Conservation (phyloP, 2,888 invertebrate genomes). For the Aporophyla nigra region DNA sequence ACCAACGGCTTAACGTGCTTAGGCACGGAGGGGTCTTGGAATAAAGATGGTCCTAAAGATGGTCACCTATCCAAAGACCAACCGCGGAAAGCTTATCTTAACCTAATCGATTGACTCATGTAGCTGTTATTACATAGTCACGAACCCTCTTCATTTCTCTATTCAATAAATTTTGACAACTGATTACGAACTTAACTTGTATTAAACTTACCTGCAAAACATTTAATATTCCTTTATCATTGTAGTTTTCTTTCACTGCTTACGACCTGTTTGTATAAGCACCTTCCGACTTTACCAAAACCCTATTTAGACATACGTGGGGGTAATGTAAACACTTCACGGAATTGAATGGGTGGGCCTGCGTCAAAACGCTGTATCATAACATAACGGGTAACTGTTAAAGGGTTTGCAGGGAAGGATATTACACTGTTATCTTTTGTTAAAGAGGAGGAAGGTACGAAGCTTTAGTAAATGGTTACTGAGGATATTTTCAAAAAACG, state of each 20-base stretch:
- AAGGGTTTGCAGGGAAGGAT: slow-evolving; percentile 54
- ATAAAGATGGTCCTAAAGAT: no score
- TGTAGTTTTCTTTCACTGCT: not conserved
- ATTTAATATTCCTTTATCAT: not conserved
- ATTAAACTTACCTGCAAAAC: not conserved
- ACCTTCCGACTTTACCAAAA: slow-evolving; percentile 20
- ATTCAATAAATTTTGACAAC: no score
- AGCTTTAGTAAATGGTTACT: not conserved
- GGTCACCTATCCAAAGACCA: no score
- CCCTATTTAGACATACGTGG: slow-evolving; percentile 52
- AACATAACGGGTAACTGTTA: slow-evolving; percentile 68
- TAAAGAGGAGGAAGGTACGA: not conserved
- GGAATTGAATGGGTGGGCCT: slow-evolving; percentile 68
- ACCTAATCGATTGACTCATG: no score
- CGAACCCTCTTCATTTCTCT: no score
- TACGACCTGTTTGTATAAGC: not conserved
- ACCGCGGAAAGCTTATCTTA: no score
- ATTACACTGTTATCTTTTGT: slow-evolving; percentile 46
- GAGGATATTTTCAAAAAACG: not conserved
- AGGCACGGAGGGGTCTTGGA: no score
- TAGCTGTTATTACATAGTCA: no score
- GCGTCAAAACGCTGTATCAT: slow-evolving; percentile 63
- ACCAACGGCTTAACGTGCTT: no score
- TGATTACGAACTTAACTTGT: no score
- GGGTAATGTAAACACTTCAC: slow-evolving; percentile 65